Evolutionary conservation across 2,888 invertebrate genomes (phyloP).

Genomic region (Volucella bombylans): DNA sequence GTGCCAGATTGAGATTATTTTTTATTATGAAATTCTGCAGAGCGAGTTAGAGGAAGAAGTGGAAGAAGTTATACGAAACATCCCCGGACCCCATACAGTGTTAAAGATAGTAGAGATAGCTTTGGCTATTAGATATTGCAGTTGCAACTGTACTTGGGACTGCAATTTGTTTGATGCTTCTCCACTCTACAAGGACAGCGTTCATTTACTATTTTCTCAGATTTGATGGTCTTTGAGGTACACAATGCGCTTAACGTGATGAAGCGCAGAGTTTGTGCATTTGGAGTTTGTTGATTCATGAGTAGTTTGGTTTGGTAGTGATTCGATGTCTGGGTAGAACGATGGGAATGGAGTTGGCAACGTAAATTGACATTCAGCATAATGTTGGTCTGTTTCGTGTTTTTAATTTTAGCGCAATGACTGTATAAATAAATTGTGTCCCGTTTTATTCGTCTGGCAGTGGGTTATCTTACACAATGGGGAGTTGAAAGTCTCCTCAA

Average conservation of each 20-base stretch:
- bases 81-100: constrained; percentile 1
- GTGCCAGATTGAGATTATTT: constrained; percentile 64
- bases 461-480: too few species aligned
- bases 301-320: not conserved
- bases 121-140: constrained; percentile 40
- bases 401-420: not conserved
- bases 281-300: constrained; percentile 1
- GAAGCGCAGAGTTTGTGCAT: constrained; percentile 34
- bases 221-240: constrained; percentile 20
- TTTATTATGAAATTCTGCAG: constrained; percentile 41
- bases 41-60: not conserved
- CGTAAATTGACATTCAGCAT: not conserved
- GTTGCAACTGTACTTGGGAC: constrained; percentile 61
- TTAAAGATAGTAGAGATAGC: constrained; percentile 32
- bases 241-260: constrained; percentile 30
- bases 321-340: too few species aligned
- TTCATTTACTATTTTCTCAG: constrained; percentile 44
- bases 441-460: too few species aligned
- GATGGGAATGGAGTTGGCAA: not conserved
- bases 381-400: not conserved
- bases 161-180: constrained; percentile 61
- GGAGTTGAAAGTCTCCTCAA: too few species aligned
- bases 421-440: too few species aligned
- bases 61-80: constrained; percentile 29
- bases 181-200: constrained; percentile 56